A percentile compares a stretch with the other conserved stretches of the same genome.
Conservation (phyloP, 2,797 vertebrate species). For the Limosa lapponica region DNA sequence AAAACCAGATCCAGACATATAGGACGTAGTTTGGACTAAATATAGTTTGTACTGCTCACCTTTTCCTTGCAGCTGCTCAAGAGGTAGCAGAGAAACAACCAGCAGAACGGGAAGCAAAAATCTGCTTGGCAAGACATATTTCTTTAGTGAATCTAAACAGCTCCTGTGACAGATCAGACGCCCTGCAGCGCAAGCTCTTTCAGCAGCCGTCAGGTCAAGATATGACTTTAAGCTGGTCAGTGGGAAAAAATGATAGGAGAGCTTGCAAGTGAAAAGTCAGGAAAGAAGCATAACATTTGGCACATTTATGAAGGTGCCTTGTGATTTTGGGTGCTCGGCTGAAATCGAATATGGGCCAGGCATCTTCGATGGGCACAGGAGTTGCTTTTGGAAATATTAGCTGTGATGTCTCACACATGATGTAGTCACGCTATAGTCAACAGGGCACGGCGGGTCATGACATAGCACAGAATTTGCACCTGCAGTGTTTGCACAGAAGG, state of each 20-base stretch:
- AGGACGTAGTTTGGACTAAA: neutral
- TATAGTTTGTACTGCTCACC: neutral
- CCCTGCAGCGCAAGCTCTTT: neutral
- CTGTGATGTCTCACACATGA: neutral
- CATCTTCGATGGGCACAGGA: neutral
- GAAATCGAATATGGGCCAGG: constrained; percentile 32
- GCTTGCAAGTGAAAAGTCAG: constrained; percentile 24
- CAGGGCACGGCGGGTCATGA: neutral
- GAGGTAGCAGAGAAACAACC: neutral
- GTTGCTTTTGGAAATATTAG: constrained; percentile 15
- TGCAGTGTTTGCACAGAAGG: neutral
- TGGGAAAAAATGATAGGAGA: neutral
- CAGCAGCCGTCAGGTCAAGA: neutral
- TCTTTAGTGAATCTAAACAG: neutral
- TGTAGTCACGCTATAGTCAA: neutral
- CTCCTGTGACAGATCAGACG: accelerated
- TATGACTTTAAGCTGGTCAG: neutral
- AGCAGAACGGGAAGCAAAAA: neutral
- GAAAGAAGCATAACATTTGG: constrained; percentile 3
- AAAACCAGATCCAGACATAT: neutral
- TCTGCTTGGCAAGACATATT: neutral
- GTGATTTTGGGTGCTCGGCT: neutral
- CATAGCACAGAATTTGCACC: neutral
- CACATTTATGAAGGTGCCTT: constrained; percentile 2
- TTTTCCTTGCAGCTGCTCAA: neutral